Evolutionary conservation across 1,140 invertebrate genomes (phyloP).

Genomic region (Penaeus chinensis): DNA sequence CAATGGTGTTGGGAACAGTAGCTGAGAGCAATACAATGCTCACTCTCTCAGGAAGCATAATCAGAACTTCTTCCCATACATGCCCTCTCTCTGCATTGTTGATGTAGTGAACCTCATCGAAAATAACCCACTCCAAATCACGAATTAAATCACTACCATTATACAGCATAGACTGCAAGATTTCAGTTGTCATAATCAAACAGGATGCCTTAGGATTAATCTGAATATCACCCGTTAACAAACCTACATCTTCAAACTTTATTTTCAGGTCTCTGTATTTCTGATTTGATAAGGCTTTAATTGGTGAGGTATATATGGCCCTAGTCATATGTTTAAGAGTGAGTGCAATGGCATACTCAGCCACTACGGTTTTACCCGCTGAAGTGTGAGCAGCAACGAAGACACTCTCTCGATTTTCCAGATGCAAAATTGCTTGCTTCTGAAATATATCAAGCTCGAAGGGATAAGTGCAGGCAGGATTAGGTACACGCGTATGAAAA

Average conservation of each 20-base stretch:
- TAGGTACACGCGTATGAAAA: slow-evolving; percentile 85
- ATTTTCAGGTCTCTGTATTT: slow-evolving; percentile 96
- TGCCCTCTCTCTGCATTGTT: slow-evolving; percentile 98
- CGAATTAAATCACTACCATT: slow-evolving; percentile 93
- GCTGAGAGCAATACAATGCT: slow-evolving; percentile 97
- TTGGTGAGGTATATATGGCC: slow-evolving; percentile 98
- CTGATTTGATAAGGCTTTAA: slow-evolving; percentile 99
- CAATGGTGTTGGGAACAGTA: slow-evolving; percentile 96
- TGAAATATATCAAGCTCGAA: slow-evolving; percentile 98
- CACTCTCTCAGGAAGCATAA: slow-evolving; percentile 93
- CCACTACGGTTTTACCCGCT: slow-evolving; percentile 98
- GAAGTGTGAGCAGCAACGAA: slow-evolving; percentile 99
- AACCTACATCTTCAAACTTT: slow-evolving; percentile 89
- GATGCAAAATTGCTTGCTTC: slow-evolving; percentile 92
- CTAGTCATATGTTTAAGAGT: slow-evolving; percentile 92
- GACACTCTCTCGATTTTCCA: slow-evolving; percentile 94
- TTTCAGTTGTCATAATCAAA: slow-evolving; percentile 99
- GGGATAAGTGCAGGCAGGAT: slow-evolving; percentile 86
- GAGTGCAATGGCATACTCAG: slow-evolving; percentile 97
- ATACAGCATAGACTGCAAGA: slow-evolving; percentile 96
- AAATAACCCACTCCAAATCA: slow-evolving; percentile 98
- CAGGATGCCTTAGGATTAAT: slow-evolving; percentile 93
- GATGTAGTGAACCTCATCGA: slow-evolving; percentile 99
- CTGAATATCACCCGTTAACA: slow-evolving; percentile 97
- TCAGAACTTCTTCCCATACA: slow-evolving; percentile 99